A percentile compares a stretch with the other conserved stretches of the same genome.
phyloP scores from a whole-genome alignment of 2,888 invertebrate species.

The Cabera pusaria region DNA sequence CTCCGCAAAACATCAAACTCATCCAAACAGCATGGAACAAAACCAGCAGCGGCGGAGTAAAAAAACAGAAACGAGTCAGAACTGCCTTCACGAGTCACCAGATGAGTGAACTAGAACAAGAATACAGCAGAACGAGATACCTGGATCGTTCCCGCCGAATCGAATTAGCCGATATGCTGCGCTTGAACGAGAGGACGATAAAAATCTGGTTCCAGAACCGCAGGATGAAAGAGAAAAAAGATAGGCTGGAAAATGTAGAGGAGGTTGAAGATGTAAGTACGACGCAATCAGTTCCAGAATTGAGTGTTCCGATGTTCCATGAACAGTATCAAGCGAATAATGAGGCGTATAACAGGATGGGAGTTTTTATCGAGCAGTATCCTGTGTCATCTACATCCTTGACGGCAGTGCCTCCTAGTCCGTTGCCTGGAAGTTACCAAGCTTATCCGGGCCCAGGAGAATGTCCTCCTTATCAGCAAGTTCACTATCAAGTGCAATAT shows the following conservation, averaged over 20 bases:
- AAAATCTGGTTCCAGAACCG: conserved; percentile 95
- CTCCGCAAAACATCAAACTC: conserved; percentile 29
- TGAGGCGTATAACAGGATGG: conserved; percentile 37
- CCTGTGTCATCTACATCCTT: conserved; percentile 35
- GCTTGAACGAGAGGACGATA: conserved; percentile 72
- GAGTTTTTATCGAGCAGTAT: conserved; percentile 44
- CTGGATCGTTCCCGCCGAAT: conserved; percentile 88
- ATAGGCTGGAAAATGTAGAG: conserved; percentile 58
- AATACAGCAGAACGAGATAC: conserved; percentile 87
- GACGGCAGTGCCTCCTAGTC: conserved; percentile 19
- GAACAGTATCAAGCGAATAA: conserved; percentile 38
- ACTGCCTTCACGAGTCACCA: conserved; percentile 92
- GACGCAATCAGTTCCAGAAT: conserved; percentile 46
- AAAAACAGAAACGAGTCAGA: conserved; percentile 85
- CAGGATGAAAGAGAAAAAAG: conserved; percentile 89
- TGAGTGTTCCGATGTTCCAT: conserved; percentile 37
- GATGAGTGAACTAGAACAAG: conserved; percentile 89
- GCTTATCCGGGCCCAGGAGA: conserved; percentile 34
- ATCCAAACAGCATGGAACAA: conserved; percentile 39
- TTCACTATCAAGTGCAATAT: conserved; percentile 37
- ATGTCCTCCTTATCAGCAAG: conserved; percentile 36
- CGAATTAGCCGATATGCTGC: conserved; percentile 72
- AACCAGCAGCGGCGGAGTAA: conserved; percentile 35
- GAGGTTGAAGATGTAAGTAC: conserved; percentile 52
- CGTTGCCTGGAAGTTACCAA: conserved; percentile 34